phyloP scores from a whole-genome alignment of 1,140 invertebrate species.

The Cyphomyrmex costatus region DNA sequence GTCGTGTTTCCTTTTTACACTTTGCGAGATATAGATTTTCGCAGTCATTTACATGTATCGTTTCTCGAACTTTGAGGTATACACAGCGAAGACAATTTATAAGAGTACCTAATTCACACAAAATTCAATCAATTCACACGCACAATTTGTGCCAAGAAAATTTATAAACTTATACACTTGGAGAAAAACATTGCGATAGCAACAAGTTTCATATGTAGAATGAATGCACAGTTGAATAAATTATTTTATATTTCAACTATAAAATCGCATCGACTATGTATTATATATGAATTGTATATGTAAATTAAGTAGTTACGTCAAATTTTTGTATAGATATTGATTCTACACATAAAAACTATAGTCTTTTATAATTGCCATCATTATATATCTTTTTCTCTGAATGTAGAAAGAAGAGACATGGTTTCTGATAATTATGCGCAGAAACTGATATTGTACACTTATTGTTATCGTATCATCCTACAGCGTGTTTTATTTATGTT shows the following conservation, averaged over 20 bases:
- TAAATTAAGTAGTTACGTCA: too few relatives aligned
- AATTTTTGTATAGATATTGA: too few relatives aligned
- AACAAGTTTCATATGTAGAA: too few relatives aligned
- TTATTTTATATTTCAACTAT: too few relatives aligned
- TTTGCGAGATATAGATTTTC: not conserved
- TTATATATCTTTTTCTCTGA: too few relatives aligned
- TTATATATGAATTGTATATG: too few relatives aligned
- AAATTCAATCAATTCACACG: not conserved
- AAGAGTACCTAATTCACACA: not conserved
- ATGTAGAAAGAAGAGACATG: too few relatives aligned
- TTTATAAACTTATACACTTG: not conserved
- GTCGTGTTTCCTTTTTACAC: not conserved
- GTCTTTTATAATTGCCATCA: too few relatives aligned
- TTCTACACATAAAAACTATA: too few relatives aligned
- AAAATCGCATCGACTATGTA: too few relatives aligned
- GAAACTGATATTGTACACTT: not conserved
- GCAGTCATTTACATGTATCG: not conserved
- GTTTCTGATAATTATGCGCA: not conserved
- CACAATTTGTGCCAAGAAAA: not conserved
- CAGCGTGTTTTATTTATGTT: not conserved
- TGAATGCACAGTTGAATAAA: too few relatives aligned
- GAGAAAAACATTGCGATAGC: too few relatives aligned
- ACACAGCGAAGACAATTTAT: not conserved
- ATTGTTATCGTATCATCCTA: not conserved
- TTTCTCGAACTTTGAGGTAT: not conserved